Conservation (phyloP, 2,113 vertebrate genomes). For the Sakesphorus luctuosus region DNA sequence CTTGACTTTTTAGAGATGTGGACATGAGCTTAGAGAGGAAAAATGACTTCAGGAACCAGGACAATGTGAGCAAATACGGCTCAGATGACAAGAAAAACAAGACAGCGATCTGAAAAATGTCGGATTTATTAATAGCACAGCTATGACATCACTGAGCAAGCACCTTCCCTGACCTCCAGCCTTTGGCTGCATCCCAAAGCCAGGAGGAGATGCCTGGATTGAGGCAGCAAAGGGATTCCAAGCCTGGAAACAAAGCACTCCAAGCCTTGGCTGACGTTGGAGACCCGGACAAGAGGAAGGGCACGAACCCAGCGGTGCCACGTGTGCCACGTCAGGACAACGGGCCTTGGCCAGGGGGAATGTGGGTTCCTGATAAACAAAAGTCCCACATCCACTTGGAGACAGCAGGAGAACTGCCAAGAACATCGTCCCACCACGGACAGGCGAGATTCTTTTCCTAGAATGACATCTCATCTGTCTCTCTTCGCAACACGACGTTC, state of each 20-base stretch:
- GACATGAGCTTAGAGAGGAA: not conserved
- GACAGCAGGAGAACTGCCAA: not conserved
- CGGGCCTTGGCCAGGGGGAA: not conserved
- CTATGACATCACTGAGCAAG: not conserved
- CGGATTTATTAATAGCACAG: not conserved
- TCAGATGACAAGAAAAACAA: not conserved
- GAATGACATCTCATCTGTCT: not conserved
- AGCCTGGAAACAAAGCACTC: not conserved
- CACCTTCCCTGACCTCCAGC: not conserved
- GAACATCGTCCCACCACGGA: not conserved
- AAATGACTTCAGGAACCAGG: not conserved
- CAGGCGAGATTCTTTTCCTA: not conserved
- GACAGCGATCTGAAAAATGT: not conserved
- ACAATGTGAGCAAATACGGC: not conserved
- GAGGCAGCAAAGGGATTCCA: not conserved
- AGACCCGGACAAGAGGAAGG: not conserved
- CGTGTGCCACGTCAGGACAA: not conserved
- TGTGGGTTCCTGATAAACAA: not conserved
- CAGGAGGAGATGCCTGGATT: not conserved
- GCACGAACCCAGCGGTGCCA: not conserved
- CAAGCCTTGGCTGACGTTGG: not conserved
- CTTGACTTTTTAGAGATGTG: not conserved
- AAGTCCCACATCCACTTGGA: not conserved
- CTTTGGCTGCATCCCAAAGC: not conserved
- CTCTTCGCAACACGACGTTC: not conserved